Percentiles rank a stretch among this genome's conserved stretches.
These are phyloP conservation scores for Hydrophis major DNA, from an alignment of 2,797 vertebrate species.

Conservation along the genomic window DNA sequence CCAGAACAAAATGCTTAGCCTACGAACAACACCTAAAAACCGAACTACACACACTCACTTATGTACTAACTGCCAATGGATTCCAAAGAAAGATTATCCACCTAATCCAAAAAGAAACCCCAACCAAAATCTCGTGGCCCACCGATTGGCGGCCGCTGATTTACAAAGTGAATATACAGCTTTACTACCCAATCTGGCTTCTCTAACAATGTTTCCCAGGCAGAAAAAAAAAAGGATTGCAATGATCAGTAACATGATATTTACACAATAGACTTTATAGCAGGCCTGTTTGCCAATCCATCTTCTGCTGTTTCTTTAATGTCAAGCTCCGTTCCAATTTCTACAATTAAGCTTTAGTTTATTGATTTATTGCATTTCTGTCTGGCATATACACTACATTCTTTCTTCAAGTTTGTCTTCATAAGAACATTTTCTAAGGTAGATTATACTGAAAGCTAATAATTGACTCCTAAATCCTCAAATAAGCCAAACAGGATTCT, in stretches of 20 bases:
- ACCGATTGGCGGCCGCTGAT: background rate
- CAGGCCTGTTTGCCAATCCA: background rate
- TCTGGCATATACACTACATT: background rate
- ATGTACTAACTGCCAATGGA: too few relatives aligned
- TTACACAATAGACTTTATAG: background rate
- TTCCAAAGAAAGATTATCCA: too few relatives aligned
- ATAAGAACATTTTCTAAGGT: background rate
- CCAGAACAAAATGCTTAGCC: too few relatives aligned
- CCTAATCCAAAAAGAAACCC: too few relatives aligned
- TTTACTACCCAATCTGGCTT: background rate
- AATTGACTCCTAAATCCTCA: background rate
- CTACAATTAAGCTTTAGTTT: background rate
- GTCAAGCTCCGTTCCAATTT: background rate
- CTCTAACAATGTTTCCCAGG: background rate
- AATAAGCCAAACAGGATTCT: background rate
- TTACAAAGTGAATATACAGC: background rate
- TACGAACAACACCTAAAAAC: too few relatives aligned
- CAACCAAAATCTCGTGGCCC: too few relatives aligned
- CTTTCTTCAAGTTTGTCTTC: background rate
- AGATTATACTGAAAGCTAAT: background rate
- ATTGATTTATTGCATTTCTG: background rate
- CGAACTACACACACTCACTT: too few relatives aligned
- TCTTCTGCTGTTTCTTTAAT: background rate
- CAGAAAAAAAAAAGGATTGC: background rate
- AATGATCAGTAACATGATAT: background rate